Conservation (phyloP, 1,140 invertebrate genomes). For the Drosophila santomea region DNA sequence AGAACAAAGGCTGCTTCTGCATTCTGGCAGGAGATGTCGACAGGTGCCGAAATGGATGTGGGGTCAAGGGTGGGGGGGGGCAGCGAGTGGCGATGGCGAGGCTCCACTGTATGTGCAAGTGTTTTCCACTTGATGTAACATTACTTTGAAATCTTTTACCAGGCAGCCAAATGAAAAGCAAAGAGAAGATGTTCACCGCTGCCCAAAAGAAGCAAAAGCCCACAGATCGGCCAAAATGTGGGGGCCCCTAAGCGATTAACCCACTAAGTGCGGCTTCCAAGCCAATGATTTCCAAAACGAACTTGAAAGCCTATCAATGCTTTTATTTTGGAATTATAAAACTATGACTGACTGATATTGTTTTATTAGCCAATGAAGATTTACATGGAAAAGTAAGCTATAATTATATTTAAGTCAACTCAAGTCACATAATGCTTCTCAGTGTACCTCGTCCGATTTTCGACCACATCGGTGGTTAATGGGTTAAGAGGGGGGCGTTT, state of each 20-base stretch:
- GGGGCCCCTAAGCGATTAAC: constrained; percentile 19
- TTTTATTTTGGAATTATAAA: too few relatives aligned
- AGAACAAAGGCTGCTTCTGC: constrained; percentile 59
- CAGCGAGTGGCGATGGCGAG: constrained; percentile 3
- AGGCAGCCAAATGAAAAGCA: constrained; percentile 75
- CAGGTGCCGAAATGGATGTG: constrained; percentile 11
- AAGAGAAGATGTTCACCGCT: constrained; percentile 69
- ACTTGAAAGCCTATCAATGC: not conserved
- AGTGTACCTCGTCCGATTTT: not conserved
- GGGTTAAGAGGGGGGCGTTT: not conserved
- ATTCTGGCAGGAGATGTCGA: constrained; percentile 53
- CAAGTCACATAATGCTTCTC: not conserved
- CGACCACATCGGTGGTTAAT: not conserved
- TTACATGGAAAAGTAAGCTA: too few relatives aligned
- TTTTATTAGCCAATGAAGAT: too few relatives aligned
- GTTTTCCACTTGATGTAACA: constrained; percentile 83
- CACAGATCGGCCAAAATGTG: not conserved
- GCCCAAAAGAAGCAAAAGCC: constrained; percentile 47
- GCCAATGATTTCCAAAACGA: not conserved
- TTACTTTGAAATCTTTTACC: constrained; percentile 81
- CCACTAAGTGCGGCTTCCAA: constrained; percentile 1
- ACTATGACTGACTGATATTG: too few relatives aligned
- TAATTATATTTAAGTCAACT: too few relatives aligned
- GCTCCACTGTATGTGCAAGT: constrained; percentile 64
- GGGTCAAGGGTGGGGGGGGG: too few relatives aligned